Percentiles rank a stretch among this genome's conserved stretches.
phyloP scores from a whole-genome alignment of 2,888 invertebrate genomes.

The Rhingia campestris region DNA sequence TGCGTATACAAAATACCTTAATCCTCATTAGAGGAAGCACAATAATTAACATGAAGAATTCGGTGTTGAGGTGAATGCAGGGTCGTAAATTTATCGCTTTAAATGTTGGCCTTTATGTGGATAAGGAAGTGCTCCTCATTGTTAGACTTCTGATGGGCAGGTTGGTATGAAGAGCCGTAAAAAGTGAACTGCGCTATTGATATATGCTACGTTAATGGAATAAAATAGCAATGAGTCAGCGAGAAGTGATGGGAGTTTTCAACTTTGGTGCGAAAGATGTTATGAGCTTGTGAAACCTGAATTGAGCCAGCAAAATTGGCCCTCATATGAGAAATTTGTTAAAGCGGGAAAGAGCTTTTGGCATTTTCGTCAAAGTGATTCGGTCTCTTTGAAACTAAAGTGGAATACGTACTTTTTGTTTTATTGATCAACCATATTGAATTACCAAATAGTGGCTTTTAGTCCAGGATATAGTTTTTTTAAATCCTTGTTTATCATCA shows the following conservation, averaged over 20 bases:
- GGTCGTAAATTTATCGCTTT: neutral
- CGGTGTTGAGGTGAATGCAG: slow-evolving; percentile 18
- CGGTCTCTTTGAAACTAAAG: too few relatives aligned
- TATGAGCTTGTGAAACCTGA: too few relatives aligned
- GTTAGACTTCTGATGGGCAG: neutral
- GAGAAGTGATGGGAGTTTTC: neutral
- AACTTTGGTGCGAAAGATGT: neutral
- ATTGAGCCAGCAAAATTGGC: too few relatives aligned
- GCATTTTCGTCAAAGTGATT: too few relatives aligned
- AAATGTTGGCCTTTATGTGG: neutral
- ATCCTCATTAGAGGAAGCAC: slow-evolving; percentile 30
- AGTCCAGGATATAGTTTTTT: too few relatives aligned
- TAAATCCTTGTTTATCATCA: too few relatives aligned
- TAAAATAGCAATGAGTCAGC: neutral
- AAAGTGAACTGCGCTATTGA: neutral
- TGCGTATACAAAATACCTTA: neutral
- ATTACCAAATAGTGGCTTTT: too few relatives aligned
- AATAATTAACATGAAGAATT: slow-evolving; percentile 35
- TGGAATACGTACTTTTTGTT: too few relatives aligned
- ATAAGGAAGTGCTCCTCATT: slow-evolving; percentile 3
- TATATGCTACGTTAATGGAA: neutral
- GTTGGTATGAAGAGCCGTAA: neutral
- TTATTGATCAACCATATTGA: too few relatives aligned
- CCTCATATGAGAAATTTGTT: too few relatives aligned
- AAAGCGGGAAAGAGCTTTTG: too few relatives aligned